Evolutionary conservation across 2,888 invertebrate genomes (phyloP), one percentile per base, ranked within the genome.

Genomic region (Apodemia hepburni): DNA sequence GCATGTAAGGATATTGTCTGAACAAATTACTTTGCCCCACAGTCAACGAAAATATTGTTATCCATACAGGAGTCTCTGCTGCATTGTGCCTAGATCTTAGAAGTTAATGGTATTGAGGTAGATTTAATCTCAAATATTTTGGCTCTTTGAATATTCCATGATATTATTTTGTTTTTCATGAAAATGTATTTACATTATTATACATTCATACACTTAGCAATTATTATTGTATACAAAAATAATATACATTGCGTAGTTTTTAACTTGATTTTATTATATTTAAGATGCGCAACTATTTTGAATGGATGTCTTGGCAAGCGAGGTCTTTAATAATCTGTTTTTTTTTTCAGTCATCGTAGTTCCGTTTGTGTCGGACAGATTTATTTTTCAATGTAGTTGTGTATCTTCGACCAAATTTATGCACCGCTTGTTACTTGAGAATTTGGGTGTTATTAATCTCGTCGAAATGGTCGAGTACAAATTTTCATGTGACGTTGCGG

Each of bases 51-150:
- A 85, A 85, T 72, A 72, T 85, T 87, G 85, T 87, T 87, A 87
- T 86, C 84, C 87, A 86, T 90, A 92, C 92, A 90, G 91, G 91
- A 90, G 88, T 90, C 86, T 90, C 90, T 91, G 90, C 90, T 91
- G 92, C 89, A 92, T 91, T 91, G 92, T 92, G 92, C 92, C 92
- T 92, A 92, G 92, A 92, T 91, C 87, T 90, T 92, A 92, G 92
- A 91, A 84, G 85, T 91, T 90, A 91, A 88, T 87, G 85, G 88
- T 90, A 88, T 89, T 87, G 88, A 88, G 86, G 89, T 91, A 91
- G 91, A 87, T 84, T 88, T 87, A 87, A 90, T 90, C 90, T 91
- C 91, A 91, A 84, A 87, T 86, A 87, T 89, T 90, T 91, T 89
- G 89, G 90, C 90, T 90, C 90, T 90, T 90, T 91, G 87, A 91